Percentiles rank a stretch among this genome's conserved stretches.
Conservation (phyloP, 2,797 vertebrate genomes). For the Coendou prehensilis region DNA sequence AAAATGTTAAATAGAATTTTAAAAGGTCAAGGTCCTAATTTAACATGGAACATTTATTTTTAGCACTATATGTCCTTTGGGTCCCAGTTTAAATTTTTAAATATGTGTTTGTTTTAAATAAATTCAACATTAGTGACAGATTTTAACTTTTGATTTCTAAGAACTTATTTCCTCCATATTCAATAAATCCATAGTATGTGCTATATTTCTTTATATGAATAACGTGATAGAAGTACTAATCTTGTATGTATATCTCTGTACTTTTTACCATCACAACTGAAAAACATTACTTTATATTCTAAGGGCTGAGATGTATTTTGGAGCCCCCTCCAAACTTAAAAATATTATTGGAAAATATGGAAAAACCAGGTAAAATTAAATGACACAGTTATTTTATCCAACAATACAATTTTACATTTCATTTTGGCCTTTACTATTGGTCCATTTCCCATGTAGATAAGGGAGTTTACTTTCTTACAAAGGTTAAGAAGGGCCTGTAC, state of each 20-base stretch:
- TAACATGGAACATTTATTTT: background rate
- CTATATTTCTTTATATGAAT: background rate
- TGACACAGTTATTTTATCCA: background rate
- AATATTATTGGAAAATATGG: background rate
- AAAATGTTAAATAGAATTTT: background rate
- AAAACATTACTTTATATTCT: background rate
- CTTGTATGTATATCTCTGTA: background rate
- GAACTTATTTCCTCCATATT: background rate
- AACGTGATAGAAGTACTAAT: background rate
- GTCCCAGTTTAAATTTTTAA: background rate
- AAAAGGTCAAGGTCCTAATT: background rate
- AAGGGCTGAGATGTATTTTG: background rate
- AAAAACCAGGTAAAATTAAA: background rate
- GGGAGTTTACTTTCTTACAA: background rate
- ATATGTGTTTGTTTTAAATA: background rate
- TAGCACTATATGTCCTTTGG: rapidly evolving
- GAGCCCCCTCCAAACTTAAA: background rate
- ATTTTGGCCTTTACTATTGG: background rate
- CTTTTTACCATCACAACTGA: background rate
- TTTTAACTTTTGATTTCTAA: background rate
- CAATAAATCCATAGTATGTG: background rate
- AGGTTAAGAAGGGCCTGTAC: background rate
- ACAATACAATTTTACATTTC: background rate
- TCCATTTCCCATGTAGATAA: background rate
- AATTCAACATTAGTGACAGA: background rate